Evolutionary conservation across 37 sponge, comb jelly and placozoan genomes (phyloP).

Genomic region (Corticium candelabrum): DNA sequence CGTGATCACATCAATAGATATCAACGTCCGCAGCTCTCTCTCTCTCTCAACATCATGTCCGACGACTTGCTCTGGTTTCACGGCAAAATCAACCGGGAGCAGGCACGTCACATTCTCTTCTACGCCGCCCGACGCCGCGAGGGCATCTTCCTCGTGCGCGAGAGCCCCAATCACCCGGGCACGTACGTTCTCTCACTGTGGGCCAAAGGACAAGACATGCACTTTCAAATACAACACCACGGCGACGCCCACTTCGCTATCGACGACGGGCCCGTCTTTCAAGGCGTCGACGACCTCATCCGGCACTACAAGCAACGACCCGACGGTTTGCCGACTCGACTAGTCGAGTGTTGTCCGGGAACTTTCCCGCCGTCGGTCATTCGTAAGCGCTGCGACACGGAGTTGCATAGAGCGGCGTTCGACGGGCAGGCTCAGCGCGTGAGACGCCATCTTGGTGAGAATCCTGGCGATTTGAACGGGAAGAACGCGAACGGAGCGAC

Average conservation of each 20-base stretch:
- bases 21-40: too few species aligned
- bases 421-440: conserved; percentile 26
- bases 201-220: conserved; percentile 53
- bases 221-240: conserved; percentile 71
- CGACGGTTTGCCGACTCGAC: conserved; percentile 61
- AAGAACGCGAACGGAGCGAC: conserved; percentile 64
- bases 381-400: conserved; percentile 43
- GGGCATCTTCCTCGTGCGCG: conserved; percentile 72
- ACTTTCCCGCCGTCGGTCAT: conserved; percentile 43
- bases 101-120: conserved; percentile 51
- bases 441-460: conserved; percentile 1
- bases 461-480: conserved; percentile 30
- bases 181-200: conserved; percentile 52
- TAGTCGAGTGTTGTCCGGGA: conserved; percentile 39
- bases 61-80: too few species aligned
- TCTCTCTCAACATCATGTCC: too few species aligned
- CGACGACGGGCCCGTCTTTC: conserved; percentile 82
- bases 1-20: too few species aligned
- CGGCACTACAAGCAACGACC: conserved; percentile 45
- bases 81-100: conserved; percentile 69
- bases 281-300: conserved; percentile 71
- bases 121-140: conserved; percentile 25
- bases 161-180: conserved; percentile 56
- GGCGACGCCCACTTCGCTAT: conserved; percentile 78
- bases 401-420: conserved; percentile 57